Evolutionary conservation across 37 sponge, comb jelly and placozoan species (phyloP).

Genomic region (Beroe ovata): DNA sequence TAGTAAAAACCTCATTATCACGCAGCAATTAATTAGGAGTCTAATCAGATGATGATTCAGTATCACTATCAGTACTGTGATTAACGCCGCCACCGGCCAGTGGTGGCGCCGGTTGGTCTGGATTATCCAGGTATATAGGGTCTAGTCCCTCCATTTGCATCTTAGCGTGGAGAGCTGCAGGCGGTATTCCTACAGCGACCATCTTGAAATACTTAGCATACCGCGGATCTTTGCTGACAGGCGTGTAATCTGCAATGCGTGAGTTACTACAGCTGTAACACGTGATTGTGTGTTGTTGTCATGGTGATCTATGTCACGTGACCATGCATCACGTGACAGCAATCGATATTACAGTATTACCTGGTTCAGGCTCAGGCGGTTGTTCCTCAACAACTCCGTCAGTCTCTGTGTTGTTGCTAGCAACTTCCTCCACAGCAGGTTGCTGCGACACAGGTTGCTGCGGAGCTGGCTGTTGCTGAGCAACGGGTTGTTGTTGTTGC

Average conservation of each 20-base stretch:
- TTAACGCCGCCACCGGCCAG: background rate
- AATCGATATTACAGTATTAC: background rate
- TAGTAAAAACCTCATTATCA: too few species aligned
- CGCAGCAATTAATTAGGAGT: too few species aligned
- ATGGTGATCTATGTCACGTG: too few species aligned
- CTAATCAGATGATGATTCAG: background rate
- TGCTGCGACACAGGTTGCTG: too few species aligned
- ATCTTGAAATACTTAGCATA: conserved; percentile 66
- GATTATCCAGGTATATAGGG: conserved; percentile 47
- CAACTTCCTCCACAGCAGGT: too few species aligned
- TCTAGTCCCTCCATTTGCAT: conserved; percentile 58
- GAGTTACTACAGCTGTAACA: too few species aligned
- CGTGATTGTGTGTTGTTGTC: too few species aligned
- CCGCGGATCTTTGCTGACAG: conserved; percentile 59
- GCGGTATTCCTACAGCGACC: conserved; percentile 42
- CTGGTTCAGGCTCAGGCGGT: too few species aligned
- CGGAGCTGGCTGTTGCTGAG: too few species aligned
- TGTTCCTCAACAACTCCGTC: too few species aligned
- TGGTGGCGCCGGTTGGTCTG: conserved; percentile 55
- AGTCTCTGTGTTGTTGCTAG: too few species aligned
- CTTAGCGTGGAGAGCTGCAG: conserved; percentile 40
- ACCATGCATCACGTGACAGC: too few species aligned
- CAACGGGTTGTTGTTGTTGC: background rate
- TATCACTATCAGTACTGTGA: conserved; percentile 4
- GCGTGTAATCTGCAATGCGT: conserved; percentile 36